These are phyloP conservation scores for Drosophila mimetica DNA, from an alignment of 2,888 invertebrate genomes.

Conservation along the genomic window DNA sequence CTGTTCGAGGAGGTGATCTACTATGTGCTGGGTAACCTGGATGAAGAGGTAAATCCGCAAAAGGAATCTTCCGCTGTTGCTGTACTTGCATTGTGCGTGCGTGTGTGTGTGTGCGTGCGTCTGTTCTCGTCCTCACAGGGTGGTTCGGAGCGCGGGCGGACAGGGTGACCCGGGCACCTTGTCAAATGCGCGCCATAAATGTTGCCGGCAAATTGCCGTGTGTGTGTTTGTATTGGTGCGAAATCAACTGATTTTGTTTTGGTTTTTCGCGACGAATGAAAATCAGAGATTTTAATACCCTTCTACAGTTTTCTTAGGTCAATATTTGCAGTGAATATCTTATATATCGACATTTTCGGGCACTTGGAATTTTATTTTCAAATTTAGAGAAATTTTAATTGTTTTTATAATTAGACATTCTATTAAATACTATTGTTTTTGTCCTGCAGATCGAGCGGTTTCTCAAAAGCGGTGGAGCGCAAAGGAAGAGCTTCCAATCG, in stretches of 20 bases:
- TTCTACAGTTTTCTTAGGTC: background rate
- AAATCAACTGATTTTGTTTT: constrained; percentile 24
- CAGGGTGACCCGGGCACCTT: constrained; percentile 3
- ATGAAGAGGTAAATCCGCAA: constrained; percentile 87
- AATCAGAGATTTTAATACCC: background rate
- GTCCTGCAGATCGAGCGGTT: constrained; percentile 89
- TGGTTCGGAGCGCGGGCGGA: constrained; percentile 18
- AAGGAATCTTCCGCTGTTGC: constrained; percentile 34
- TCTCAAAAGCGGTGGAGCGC: constrained; percentile 94
- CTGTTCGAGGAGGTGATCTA: constrained; percentile 93
- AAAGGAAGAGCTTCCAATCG: constrained; percentile 93
- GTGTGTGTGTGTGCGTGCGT: constrained; percentile 20
- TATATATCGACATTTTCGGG: too few relatives aligned
- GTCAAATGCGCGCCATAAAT: constrained; percentile 65
- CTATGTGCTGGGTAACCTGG: constrained; percentile 92
- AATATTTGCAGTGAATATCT: background rate
- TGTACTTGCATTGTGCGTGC: constrained; percentile 49
- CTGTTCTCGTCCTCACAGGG: constrained; percentile 15
- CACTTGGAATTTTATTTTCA: too few relatives aligned
- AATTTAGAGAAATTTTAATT: too few relatives aligned
- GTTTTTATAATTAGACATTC: too few relatives aligned
- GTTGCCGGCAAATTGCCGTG: constrained; percentile 57
- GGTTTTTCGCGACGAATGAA: background rate
- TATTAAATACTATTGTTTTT: background rate
- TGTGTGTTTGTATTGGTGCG: constrained; percentile 11